Evolutionary conservation across 2,113 vertebrate genomes (phyloP), one percentile per base, ranked within the genome.

Genomic region (Pandion haliaetus): DNA sequence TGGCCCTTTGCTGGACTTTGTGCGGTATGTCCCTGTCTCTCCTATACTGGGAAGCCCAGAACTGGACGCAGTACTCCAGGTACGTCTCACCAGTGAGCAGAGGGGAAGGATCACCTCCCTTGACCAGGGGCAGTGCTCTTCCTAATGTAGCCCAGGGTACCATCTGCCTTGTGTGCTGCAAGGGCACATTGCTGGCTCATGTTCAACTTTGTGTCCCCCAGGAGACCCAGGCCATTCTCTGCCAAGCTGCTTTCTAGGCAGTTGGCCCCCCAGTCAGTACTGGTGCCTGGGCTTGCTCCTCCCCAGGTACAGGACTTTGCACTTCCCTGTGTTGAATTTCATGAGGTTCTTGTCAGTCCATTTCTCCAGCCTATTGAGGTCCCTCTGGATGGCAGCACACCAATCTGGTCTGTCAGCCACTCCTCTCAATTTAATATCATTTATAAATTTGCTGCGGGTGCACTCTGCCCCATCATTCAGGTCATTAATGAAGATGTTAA

Each of bases 361-460:
- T 82, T 70, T 92, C 16, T 79, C 15, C n/a, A 65, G 34, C 71
- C 26, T 81, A 7, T 36, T 2, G 14, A 34, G 13, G 12, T 47
- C 52, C 25, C 21, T 19, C 29, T 88, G 62, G 36, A 26, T 71
- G 21, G 34, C 15, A 52, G 36, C 21, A 77, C n/a, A 59, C 28
- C 38, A 63, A 0, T 44, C 19, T 38, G 9, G 3, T 85, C n/a
- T 42, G 34, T 70, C 24, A 74, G 16, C 50, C 26, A 26, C 36
- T 49, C 7, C 5, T 86, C 12, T 6, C 55, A 32, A 0, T 54
- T 49, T 44, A 67, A 2, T 44, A 13, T n/a, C 0, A 45, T 38
- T 17, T 66, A 0, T 45, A 40, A 70, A 15, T 86, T 61, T 74
- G 16, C 44, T 70, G 14, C 0, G 0, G 28, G 24, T 61, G 3